These are phyloP conservation scores for Notarius lentiginosus DNA, from an alignment of 2,113 vertebrate species.

Conservation along the genomic window DNA sequence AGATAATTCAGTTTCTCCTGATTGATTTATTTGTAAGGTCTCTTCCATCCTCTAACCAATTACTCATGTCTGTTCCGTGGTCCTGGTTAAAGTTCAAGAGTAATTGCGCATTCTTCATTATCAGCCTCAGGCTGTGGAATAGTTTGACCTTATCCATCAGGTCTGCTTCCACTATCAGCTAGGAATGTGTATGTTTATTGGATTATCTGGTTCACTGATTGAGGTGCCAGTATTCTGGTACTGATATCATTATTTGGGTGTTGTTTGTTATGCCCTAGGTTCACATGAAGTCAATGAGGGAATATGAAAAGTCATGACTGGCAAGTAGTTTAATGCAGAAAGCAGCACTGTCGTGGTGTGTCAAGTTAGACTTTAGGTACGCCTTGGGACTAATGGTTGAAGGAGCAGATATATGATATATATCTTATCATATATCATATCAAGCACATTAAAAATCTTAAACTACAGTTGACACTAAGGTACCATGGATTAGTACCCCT, in stretches of 20 bases:
- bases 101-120: conserved; percentile 11
- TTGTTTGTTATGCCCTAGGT: background rate
- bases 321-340: background rate
- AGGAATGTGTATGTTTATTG: background rate
- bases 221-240: background rate
- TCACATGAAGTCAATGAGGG: background rate
- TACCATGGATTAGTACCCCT: background rate
- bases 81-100: conserved; percentile 29
- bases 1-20: conserved; percentile 31
- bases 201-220: conserved; percentile 4
- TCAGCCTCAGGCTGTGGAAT: conserved; percentile 17
- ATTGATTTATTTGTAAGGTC: conserved; percentile 28
- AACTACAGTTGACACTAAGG: background rate
- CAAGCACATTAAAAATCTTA: background rate
- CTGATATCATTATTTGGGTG: background rate
- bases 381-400: background rate
- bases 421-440: background rate
- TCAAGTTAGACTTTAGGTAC: background rate
- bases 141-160: conserved; percentile 28
- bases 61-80: conserved; percentile 23
- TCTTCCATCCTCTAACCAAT: background rate
- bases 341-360: background rate
- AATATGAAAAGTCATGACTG: background rate
- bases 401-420: background rate
- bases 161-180: background rate